phyloP scores from a whole-genome alignment of 2,797 vertebrate genomes.

The Labroides dimidiatus region DNA sequence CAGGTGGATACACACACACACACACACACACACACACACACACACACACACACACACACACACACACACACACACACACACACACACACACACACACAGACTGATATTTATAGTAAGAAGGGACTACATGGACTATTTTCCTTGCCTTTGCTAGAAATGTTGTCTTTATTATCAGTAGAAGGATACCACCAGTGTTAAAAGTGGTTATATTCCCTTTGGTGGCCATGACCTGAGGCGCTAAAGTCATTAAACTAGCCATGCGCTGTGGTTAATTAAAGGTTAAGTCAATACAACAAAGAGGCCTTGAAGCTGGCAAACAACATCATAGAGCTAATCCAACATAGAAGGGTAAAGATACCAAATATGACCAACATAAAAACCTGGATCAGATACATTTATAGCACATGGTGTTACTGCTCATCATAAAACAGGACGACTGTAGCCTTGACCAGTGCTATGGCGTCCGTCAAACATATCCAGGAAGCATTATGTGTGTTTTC shows the following conservation, averaged over 20 bases:
- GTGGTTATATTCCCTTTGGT: slow-evolving; percentile 47
- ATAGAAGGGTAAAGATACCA: slow-evolving; percentile 32
- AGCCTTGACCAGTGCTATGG: slow-evolving; percentile 52
- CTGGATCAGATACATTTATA: slow-evolving; percentile 46
- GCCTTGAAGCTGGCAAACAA: slow-evolving; percentile 52
- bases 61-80: slow-evolving; percentile 48
- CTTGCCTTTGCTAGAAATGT: slow-evolving; percentile 62
- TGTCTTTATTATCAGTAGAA: slow-evolving; percentile 60
- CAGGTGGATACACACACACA: slow-evolving; percentile 57
- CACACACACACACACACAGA: slow-evolving; percentile 8
- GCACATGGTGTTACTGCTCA: slow-evolving; percentile 35
- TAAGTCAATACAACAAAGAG: slow-evolving; percentile 66
- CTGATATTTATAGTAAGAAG: slow-evolving; percentile 48
- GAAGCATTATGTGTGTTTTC: slow-evolving; percentile 46
- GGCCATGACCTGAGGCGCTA: slow-evolving; percentile 63
- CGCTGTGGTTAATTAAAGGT: slow-evolving; percentile 72
- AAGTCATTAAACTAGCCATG: slow-evolving; percentile 58
- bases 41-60: slow-evolving; percentile 48
- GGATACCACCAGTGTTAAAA: slow-evolving; percentile 41
- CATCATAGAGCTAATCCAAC: slow-evolving; percentile 13
- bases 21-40: slow-evolving; percentile 19
- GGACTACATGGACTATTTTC: slow-evolving; percentile 48
- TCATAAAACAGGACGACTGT: slow-evolving; percentile 55
- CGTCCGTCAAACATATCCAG: slow-evolving; percentile 19
- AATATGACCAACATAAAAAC: slow-evolving; percentile 46